Base-by-base conservation (phyloP, 2,888 invertebrate genomes). In the Eupelmus urozonus region DNA sequence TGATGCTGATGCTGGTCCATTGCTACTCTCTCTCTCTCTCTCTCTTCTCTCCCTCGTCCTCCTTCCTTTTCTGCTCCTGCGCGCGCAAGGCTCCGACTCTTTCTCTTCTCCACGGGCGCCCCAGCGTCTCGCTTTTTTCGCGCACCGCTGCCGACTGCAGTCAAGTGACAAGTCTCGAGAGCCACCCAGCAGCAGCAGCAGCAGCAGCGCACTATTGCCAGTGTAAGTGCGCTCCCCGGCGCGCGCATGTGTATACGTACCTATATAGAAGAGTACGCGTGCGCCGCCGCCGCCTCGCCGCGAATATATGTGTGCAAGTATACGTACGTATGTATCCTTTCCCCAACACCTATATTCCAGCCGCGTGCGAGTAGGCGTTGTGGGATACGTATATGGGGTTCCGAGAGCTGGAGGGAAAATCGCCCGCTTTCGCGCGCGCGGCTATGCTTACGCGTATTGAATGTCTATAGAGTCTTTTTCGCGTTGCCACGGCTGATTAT, bases 141-240 rank as follows among this genome's bases (percentile, higher is more conserved):
- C 59, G 67, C 62, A 62, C 42, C 60, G 59, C 71, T 40, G 51
- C 23, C 55, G 59, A 55, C 66, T 71, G 71, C 65, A 66, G 27
- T 63, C 62, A 51, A 42, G 63, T 72, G 76, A 59, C 73, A 69
- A 27, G 53, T 34, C 53, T 53, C 34, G 45, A 11, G 40, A 27
- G 16, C 45, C 34, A 34, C 34, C 34, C 34, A 49, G 20, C 29
- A 62, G 18, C n/a, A n/a, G n/a, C 80, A 53, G 72, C 65, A 57
- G 74, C 76, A 20, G 1, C 29, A 9, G 57, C n/a, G n/a, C n/a
- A n/a, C n/a, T n/a, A n/a, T n/a, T 23, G 55, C 25, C 20, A 13
- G 29, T 49, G 23, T 62, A 51, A n/a, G n/a, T n/a, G n/a, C n/a
- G n/a, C n/a, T n/a, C n/a, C n/a, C n/a, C 23, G 45, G 42, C 20